A percentile compares a stretch with the other conserved stretches of the same genome.
phyloP scores from a whole-genome alignment of 2,797 vertebrate species.

The Sciurus vulgaris region DNA sequence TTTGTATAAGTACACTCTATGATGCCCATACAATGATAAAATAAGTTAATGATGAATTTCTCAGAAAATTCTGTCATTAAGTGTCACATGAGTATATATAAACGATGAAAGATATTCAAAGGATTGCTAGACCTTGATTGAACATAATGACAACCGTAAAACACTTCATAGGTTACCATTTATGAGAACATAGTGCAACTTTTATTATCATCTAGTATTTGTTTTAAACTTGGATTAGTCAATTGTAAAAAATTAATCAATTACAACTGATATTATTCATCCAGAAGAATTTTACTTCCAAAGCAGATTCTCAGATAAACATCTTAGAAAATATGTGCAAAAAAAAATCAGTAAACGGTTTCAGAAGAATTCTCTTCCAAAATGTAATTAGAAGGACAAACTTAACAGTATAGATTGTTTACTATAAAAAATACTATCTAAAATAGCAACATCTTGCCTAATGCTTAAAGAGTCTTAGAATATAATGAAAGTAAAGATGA shows the following conservation, averaged over 20 bases:
- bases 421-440: background rate
- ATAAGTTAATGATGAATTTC: background rate
- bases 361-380: background rate
- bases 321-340: background rate
- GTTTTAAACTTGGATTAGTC: conserved; percentile 18
- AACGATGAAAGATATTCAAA: background rate
- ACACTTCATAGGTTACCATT: background rate
- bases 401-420: background rate
- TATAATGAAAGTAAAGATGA: conserved; percentile 2
- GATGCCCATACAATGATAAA: background rate
- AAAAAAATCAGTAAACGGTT: background rate
- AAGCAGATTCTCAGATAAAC: background rate
- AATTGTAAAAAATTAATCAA: conserved; percentile 8
- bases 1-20: background rate
- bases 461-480: background rate
- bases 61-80: background rate
- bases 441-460: conserved; percentile 2
- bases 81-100: background rate
- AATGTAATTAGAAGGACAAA: conserved; percentile 6
- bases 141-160: conserved; percentile 57
- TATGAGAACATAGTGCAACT: background rate
- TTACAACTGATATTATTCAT: background rate
- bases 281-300: background rate
- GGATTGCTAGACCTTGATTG: conserved; percentile 56
- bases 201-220: conserved; percentile 28